These are phyloP conservation scores for Atopsyche davidsoni DNA, from an alignment of 1,140 invertebrate genomes.

Conservation along the genomic window DNA sequence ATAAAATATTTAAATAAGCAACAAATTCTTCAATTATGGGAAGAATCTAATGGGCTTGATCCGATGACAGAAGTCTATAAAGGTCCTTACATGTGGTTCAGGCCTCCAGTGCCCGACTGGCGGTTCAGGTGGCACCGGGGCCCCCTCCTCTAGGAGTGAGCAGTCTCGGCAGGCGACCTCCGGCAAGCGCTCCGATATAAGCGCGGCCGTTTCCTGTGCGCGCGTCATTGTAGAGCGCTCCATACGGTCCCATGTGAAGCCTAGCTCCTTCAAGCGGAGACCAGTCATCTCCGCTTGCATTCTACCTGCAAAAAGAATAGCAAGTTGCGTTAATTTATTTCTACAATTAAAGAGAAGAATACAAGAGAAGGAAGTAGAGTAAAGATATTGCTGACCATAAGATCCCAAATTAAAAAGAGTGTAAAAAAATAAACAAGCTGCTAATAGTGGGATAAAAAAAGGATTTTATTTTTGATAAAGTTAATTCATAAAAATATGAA, in stretches of 20 bases:
- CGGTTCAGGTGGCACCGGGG: constrained; percentile 92
- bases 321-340: constrained; percentile 6
- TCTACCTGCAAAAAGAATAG: constrained; percentile 60
- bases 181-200: constrained; percentile 67
- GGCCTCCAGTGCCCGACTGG: constrained; percentile 80
- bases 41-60: too few relatives aligned
- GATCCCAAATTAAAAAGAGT: too few relatives aligned
- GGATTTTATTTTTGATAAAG: too few relatives aligned
- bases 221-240: constrained; percentile 89
- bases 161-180: constrained; percentile 55
- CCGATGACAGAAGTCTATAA: too few relatives aligned
- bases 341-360: too few relatives aligned
- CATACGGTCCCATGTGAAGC: constrained; percentile 70
- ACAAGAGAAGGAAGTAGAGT: too few relatives aligned
- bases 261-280: constrained; percentile 63
- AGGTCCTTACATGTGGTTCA: constrained; percentile 69
- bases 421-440: too few relatives aligned
- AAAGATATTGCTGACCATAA: too few relatives aligned
- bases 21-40: too few relatives aligned
- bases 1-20: too few relatives aligned
- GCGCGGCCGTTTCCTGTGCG: constrained; percentile 82
- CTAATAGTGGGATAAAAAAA: too few relatives aligned
- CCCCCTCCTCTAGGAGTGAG: constrained; percentile 85
- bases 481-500: too few relatives aligned
- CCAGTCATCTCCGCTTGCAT: constrained; percentile 82